Evolutionary conservation across 2,888 invertebrate genomes (phyloP).

Genomic region (Lepidochitona cinerea): DNA sequence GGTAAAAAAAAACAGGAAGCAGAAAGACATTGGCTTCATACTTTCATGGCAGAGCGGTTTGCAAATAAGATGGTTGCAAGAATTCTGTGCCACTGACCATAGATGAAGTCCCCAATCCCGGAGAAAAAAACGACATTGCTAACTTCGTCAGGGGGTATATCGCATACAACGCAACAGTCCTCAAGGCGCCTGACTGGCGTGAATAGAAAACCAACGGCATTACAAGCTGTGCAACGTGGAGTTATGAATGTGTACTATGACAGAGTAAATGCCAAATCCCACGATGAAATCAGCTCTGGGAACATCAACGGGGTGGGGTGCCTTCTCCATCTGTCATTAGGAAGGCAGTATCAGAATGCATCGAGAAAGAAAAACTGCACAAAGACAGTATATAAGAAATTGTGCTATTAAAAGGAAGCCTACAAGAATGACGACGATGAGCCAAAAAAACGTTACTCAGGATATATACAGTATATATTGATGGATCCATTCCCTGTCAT

Average conservation of each 20-base stretch:
- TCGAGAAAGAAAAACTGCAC: not conserved
- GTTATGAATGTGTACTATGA: conserved; percentile 3
- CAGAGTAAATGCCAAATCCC: not conserved
- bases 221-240: not conserved
- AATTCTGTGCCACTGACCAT: not conserved
- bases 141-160: not conserved
- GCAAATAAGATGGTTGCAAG: not conserved
- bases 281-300: not conserved
- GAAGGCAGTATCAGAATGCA: conserved; percentile 2
- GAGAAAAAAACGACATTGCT: not conserved
- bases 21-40: not conserved
- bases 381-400: not conserved
- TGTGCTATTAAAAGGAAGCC: not conserved
- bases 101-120: not conserved
- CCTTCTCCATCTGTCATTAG: not conserved
- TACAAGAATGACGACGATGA: not conserved
- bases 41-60: not conserved
- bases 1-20: not conserved
- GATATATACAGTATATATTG: not conserved
- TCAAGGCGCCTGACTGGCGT: not conserved
- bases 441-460: not conserved
- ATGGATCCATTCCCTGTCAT: not conserved
- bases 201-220: not conserved
- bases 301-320: not conserved
- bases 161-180: not conserved